Evolutionary conservation across 64 coral and sea anemone species (phyloP).

Genomic region (Pocillopora damicornis): DNA sequence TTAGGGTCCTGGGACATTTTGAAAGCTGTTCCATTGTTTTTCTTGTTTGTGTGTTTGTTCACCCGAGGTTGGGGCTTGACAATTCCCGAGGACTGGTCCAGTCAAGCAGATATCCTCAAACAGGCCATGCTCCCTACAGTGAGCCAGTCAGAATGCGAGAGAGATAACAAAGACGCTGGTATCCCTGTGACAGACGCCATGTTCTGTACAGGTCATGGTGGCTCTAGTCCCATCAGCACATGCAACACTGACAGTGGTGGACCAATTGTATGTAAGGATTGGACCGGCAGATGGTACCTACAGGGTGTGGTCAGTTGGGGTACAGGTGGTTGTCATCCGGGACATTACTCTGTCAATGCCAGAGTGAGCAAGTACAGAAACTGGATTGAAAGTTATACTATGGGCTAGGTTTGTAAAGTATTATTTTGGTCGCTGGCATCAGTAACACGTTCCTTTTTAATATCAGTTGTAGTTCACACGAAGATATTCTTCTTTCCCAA

Average conservation of each 20-base stretch:
- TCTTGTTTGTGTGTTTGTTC: neutral
- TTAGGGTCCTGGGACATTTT: neutral
- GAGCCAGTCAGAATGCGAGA: constrained; percentile 42
- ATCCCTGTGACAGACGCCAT: constrained; percentile 53
- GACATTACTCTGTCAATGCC: constrained; percentile 60
- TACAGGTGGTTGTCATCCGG: constrained; percentile 42
- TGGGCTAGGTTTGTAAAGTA: neutral
- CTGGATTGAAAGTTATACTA: constrained; percentile 50
- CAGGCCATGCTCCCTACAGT: constrained; percentile 66
- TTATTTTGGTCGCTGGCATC: too few relatives aligned
- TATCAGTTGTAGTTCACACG: too few relatives aligned
- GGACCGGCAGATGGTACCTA: constrained; percentile 49
- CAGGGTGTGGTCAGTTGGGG: constrained; percentile 87
- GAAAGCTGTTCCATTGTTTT: neutral
- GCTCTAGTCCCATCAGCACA: constrained; percentile 26
- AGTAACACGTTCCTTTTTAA: too few relatives aligned
- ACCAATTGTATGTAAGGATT: constrained; percentile 56
- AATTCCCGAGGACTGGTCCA: constrained; percentile 63
- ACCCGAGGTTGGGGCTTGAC: constrained; percentile 68
- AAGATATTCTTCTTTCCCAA: too few relatives aligned
- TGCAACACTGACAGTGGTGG: constrained; percentile 84
- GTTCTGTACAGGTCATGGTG: constrained; percentile 59
- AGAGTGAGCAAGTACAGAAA: constrained; percentile 47
- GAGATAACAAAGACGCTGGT: constrained; percentile 26
- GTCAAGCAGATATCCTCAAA: constrained; percentile 63